These are phyloP conservation scores for Coccyzus lansbergi DNA, from an alignment of 2,797 vertebrate genomes.

Conservation along the genomic window DNA sequence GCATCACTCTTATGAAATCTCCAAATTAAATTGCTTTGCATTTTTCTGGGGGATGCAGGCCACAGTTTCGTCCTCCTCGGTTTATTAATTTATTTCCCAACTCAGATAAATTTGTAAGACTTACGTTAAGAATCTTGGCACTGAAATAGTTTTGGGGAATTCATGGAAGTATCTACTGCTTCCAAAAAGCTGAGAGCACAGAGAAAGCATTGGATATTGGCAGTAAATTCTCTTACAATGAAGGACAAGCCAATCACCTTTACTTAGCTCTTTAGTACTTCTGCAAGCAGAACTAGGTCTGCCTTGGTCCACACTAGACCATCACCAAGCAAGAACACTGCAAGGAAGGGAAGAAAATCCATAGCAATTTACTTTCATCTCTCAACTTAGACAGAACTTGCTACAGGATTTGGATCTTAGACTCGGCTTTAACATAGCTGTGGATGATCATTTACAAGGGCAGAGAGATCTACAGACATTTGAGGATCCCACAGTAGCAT, in stretches of 20 bases:
- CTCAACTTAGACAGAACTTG: background rate
- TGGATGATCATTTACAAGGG: background rate
- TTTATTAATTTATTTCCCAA: constrained; percentile 79
- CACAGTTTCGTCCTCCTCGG: constrained; percentile 55
- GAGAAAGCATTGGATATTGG: constrained; percentile 20
- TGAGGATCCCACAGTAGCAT: background rate
- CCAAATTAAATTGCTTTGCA: constrained; percentile 70
- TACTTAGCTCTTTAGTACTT: background rate
- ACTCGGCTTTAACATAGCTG: background rate
- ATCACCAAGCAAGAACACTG: background rate
- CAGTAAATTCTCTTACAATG: background rate
- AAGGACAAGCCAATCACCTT: background rate
- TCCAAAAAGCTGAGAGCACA: constrained; percentile 42
- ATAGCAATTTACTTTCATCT: background rate
- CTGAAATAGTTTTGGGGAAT: constrained; percentile 15
- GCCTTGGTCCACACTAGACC: background rate
- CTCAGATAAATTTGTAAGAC: constrained; percentile 74
- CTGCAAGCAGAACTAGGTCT: background rate
- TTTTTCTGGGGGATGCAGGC: constrained; percentile 63
- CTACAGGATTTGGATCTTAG: background rate
- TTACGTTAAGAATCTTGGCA: constrained; percentile 54
- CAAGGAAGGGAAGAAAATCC: background rate
- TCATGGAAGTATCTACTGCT: background rate
- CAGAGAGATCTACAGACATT: background rate
- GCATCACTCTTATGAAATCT: constrained; percentile 72